Conservation (phyloP, 2,113 vertebrate genomes). For the Cyrtonyx montezumae region DNA sequence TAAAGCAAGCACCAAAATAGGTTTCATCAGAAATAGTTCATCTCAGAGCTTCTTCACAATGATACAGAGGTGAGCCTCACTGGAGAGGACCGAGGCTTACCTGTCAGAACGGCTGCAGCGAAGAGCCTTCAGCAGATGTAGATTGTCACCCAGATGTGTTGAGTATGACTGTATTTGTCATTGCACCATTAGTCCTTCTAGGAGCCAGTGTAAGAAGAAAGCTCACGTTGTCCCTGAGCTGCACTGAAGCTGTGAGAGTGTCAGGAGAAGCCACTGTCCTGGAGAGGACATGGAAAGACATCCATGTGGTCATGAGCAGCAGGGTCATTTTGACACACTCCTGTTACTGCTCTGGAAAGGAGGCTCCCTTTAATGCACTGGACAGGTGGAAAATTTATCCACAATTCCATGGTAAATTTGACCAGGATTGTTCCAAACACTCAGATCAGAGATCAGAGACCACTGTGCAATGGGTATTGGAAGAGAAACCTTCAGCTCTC, state of each 20-base stretch:
- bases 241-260: not conserved
- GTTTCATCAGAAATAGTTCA: not conserved
- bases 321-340: not conserved
- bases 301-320: not conserved
- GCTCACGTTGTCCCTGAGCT: not conserved
- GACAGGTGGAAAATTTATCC: not conserved
- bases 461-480: rapidly evolving
- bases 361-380: not conserved
- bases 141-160: not conserved
- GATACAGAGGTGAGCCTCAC: rapidly evolving
- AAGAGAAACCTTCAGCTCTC: not conserved
- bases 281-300: not conserved
- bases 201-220: not conserved
- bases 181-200: not conserved
- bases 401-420: not conserved
- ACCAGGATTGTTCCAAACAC: not conserved
- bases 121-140: not conserved
- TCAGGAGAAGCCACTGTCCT: not conserved
- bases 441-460: rapidly evolving
- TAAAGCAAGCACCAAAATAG: not conserved
- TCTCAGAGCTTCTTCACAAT: not conserved
- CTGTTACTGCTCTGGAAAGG: not conserved
- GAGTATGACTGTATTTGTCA: not conserved
- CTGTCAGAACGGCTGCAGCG: rapidly evolving
- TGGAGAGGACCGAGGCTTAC: not conserved